These are phyloP conservation scores for Lycophotia porphyrea DNA, from an alignment of 2,888 invertebrate genomes.

Conservation along the genomic window DNA sequence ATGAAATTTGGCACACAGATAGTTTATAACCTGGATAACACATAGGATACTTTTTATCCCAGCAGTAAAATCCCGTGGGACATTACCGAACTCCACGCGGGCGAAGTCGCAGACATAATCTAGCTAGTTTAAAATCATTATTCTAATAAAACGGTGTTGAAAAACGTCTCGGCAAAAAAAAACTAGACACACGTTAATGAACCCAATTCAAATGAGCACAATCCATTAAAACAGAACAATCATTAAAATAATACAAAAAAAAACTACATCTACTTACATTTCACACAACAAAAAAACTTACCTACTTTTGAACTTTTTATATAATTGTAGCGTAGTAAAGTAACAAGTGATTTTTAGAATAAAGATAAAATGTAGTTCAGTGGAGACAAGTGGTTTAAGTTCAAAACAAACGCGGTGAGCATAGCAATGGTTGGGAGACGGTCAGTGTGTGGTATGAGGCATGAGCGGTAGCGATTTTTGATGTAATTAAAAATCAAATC, in stretches of 20 bases:
- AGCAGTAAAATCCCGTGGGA: too few relatives aligned
- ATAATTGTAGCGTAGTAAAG: background rate
- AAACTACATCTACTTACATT: background rate
- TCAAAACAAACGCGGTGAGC: constrained; percentile 38
- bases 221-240: constrained; percentile 9
- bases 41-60: too few relatives aligned
- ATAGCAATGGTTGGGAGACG: constrained; percentile 30
- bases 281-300: background rate
- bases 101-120: background rate
- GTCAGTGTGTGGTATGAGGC: background rate
- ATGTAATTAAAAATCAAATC: background rate
- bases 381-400: constrained; percentile 43
- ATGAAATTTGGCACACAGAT: too few relatives aligned
- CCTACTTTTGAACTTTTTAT: constrained; percentile 3
- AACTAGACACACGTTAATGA: background rate
- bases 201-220: background rate
- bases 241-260: background rate
- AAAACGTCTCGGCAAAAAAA: background rate
- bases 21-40: too few relatives aligned
- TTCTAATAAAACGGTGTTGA: background rate
- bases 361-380: constrained; percentile 47
- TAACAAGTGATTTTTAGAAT: constrained; percentile 22
- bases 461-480: constrained; percentile 19
- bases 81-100: too few relatives aligned
- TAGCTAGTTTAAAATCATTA: background rate